These are phyloP conservation scores for Bilobella aurantiaca DNA, from an alignment of 1,140 invertebrate genomes.

Conservation along the genomic window DNA sequence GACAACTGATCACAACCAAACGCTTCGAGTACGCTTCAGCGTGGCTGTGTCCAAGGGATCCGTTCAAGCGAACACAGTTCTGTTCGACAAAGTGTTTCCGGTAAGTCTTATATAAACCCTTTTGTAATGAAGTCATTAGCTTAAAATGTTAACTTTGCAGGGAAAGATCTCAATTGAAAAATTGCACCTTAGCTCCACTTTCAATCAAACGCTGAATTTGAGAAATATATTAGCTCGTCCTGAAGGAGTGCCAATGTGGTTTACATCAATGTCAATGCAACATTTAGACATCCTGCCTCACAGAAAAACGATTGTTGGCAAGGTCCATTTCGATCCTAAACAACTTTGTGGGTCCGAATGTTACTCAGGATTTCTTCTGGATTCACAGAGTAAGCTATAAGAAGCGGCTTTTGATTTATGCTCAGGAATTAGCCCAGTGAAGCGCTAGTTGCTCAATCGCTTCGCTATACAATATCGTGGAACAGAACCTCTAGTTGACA, in stretches of 20 bases:
- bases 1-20: slow-evolving; percentile 33
- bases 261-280: slow-evolving; percentile 21
- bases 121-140: not conserved
- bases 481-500: not conserved
- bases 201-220: slow-evolving; percentile 27
- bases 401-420: too few relatives aligned
- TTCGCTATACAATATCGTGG: not conserved
- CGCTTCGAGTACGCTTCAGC: slow-evolving; percentile 29
- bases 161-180: slow-evolving; percentile 53
- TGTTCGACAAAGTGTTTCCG: slow-evolving; percentile 72
- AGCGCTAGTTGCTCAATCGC: too few relatives aligned
- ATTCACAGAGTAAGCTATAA: slow-evolving; percentile 47
- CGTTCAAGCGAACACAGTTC: slow-evolving; percentile 48
- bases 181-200: slow-evolving; percentile 31
- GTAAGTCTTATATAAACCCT: slow-evolving; percentile 45
- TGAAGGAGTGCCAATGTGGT: slow-evolving; percentile 24
- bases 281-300: slow-evolving; percentile 26
- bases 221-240: slow-evolving; percentile 16
- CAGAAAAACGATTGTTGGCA: slow-evolving; percentile 44
- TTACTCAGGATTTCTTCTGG: slow-evolving; percentile 57
- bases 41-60: slow-evolving; percentile 33
- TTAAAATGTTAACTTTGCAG: slow-evolving; percentile 50
- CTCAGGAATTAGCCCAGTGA: too few relatives aligned
- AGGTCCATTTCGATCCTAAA: slow-evolving; percentile 57
- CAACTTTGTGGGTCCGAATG: slow-evolving; percentile 58